Evolutionary conservation across 2,113 vertebrate species (phyloP), one percentile per base, ranked within the genome.

Genomic region (Prunella fulvescens): DNA sequence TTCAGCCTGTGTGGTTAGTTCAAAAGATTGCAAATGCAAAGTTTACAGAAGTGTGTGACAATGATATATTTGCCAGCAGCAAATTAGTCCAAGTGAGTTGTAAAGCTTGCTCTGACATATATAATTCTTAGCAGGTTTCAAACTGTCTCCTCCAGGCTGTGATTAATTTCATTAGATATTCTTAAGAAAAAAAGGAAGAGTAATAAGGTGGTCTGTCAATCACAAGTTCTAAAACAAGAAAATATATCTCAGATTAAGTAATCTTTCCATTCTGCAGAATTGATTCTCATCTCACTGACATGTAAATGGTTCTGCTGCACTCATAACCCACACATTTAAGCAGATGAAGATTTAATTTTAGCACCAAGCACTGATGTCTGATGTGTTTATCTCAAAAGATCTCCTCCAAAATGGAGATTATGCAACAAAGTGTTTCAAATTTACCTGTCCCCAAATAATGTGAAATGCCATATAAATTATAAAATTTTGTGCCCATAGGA

Each of bases 151-250:
- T 97, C 61, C 51, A 95, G 90, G 91, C 92, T 97, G 95, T 96
- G 93, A 97, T 97, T 97, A 97, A 97, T 97, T 97, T 96, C 96
- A 95, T 97, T 97, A 96, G 76, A 78, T 90, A 93, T 94, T 93
- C 93, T 80, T 81, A 81, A 86, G 86, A 8, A 88, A 73, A 60
- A 87, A 76, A 86, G 42, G 88, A 74, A 92, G 48, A 77, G n/a
- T 77, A 96, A 91, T 86, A 95, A 95, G 40, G 92, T 90, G 95
- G 58, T 67, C 90, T 97, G 81, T 92, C 95, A 96, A 90, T 97
- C 84, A 96, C 62, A 92, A 51, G 10, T 90, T 96, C 81, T 40
- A 79, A 80, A 58, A 90, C 53, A 71, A 65, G 79, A 93, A 91
- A 70, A 62, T 78, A 82, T 64, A 72, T 45, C 47, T 92, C 78